Conservation (phyloP, 2,797 vertebrate genomes). For the Furcifer pardalis region DNA sequence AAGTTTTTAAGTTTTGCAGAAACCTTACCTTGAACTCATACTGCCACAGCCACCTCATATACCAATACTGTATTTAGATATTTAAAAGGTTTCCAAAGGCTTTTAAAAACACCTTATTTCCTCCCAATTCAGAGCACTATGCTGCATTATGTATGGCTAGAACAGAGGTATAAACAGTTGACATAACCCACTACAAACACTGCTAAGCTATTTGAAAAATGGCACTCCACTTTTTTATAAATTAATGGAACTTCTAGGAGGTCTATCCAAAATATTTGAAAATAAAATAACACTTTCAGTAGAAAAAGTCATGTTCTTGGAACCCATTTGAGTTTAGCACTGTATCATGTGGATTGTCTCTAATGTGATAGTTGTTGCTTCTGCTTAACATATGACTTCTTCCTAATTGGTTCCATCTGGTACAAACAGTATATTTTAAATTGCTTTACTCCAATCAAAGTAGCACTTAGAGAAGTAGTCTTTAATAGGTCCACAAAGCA, state of each 20-base stretch:
- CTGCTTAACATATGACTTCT: background rate
- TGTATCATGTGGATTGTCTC: background rate
- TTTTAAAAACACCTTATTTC: background rate
- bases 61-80: too few relatives aligned
- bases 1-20: background rate
- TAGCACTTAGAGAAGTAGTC: background rate
- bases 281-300: background rate
- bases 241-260: background rate
- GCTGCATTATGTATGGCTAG: background rate
- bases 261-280: background rate
- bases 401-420: conserved; percentile 28
- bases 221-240: background rate
- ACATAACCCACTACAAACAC: background rate
- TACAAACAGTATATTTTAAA: conserved; percentile 22
- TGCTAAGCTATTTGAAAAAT: background rate
- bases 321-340: background rate
- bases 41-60: background rate
- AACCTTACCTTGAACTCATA: background rate
- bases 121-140: background rate
- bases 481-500: conserved; percentile 18
- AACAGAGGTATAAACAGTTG: conserved; percentile 8
- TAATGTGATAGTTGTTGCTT: background rate
- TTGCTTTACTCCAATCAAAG: conserved; percentile 35
- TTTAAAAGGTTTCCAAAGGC: background rate
- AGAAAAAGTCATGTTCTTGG: background rate